These are phyloP conservation scores for Autographa pulchrina DNA, from an alignment of 2,888 invertebrate genomes.

Conservation along the genomic window DNA sequence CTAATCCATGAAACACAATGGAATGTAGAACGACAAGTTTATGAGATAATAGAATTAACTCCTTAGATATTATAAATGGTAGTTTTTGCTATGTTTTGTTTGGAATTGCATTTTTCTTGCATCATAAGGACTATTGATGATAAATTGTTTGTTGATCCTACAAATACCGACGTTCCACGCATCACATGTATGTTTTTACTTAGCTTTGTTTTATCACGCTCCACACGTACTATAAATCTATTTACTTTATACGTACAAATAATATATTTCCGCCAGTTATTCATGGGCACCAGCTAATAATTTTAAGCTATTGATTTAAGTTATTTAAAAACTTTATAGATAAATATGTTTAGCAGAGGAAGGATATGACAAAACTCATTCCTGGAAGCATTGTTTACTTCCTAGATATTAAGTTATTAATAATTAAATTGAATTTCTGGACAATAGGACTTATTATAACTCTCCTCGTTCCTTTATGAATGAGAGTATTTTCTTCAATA, in stretches of 20 bases:
- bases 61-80: not conserved
- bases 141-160: conserved; percentile 35
- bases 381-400: not conserved
- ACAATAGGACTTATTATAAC: too few relatives aligned
- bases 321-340: not conserved
- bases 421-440: too few relatives aligned
- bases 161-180: conserved; percentile 33
- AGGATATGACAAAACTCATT: not conserved
- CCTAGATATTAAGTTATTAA: too few relatives aligned
- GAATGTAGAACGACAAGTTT: not conserved
- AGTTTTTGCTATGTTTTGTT: not conserved
- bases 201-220: conserved; percentile 9
- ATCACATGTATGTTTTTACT: conserved; percentile 21
- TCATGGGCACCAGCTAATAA: not conserved
- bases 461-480: too few relatives aligned
- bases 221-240: conserved; percentile 25
- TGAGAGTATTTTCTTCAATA: too few relatives aligned
- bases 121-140: not conserved
- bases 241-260: conserved; percentile 30
- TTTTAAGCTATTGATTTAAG: not conserved
- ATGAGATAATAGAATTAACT: not conserved
- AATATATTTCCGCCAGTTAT: conserved; percentile 40
- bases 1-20: not conserved
- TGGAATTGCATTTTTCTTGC: not conserved
- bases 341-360: not conserved